phyloP scores from a whole-genome alignment of 1,140 invertebrate species.

The Saccostrea cuccullata region DNA sequence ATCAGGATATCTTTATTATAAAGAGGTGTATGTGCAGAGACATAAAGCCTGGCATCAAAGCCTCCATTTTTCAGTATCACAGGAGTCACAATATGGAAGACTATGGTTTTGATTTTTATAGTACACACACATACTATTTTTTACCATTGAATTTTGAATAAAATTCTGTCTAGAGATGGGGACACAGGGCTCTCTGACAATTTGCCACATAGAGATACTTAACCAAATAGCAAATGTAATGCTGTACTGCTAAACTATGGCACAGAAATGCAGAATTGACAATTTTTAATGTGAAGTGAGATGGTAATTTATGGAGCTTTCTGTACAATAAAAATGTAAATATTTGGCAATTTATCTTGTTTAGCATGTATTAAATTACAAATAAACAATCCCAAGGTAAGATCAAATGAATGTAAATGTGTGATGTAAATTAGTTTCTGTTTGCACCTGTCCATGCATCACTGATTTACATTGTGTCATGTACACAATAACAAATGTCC shows the following conservation, averaged over 20 bases:
- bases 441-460: constrained; percentile 23
- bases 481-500: background rate
- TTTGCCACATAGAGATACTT: background rate
- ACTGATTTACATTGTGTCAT: background rate
- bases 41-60: no score
- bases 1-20: no score
- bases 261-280: background rate
- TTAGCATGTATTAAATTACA: constrained; percentile 10
- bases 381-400: background rate
- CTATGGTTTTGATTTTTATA: no score
- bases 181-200: no score
- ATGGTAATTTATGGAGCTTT: constrained; percentile 5
- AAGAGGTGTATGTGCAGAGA: no score
- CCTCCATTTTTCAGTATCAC: no score
- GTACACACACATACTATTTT: no score
- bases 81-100: no score
- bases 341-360: constrained; percentile 31
- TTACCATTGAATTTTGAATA: no score
- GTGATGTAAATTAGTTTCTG: background rate
- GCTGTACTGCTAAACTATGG: background rate
- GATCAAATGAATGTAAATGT: constrained; percentile 34
- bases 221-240: background rate
- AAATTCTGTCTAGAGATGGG: no score
- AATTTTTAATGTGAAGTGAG: background rate
- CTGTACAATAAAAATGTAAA: constrained; percentile 1